Evolutionary conservation across 1,140 invertebrate genomes (phyloP), one percentile per base, ranked within the genome.

Genomic region (Steinernema khuongi): DNA sequence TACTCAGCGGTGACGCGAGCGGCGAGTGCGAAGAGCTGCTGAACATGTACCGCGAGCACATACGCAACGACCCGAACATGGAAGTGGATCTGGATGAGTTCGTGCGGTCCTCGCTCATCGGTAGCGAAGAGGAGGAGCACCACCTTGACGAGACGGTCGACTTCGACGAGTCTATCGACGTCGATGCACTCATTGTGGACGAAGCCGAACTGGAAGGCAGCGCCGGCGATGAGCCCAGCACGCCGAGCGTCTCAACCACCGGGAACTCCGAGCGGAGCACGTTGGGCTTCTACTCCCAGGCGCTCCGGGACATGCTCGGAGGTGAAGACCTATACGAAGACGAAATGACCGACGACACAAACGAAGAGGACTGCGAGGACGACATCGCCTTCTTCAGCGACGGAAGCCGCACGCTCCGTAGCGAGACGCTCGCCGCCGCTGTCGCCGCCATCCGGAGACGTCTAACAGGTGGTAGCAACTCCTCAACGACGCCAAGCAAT

Each of bases 281-380:
- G 7, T 26, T 60, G 4, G 50, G 50, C 11, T 60, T 60, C 19
- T 60, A 60, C 26, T 60, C 50, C 7, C 50, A 60, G 50, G 50
- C 50, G 4, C 22, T 60, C 11, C 14, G 50, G 22, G 50, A 60
- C 19, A 60, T 60, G 50, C 50, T 60, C 2, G 14, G 26, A n/a
- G 14, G 26, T 1, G 70, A 80, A 22, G 78, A 79, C 17, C 73
- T 79, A 31, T 79, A 80, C 33, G 79, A 80, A 28, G 78, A 79
- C 30, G 78, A 79, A 68, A 70, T 79, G 31, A 66, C 31, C 41
- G 67, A 70, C 30, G 73, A 31, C 50, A 60, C 50, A 60, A 60
- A 60, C 50, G 50, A 60, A 22, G 50, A 60, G 26, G 50, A 60
- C 22, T 60, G 50, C 50, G 50, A 60, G 4, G 50, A 60, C 26